These are phyloP conservation scores for Tachystola acroxantha DNA, from an alignment of 2,888 invertebrate genomes.

Conservation along the genomic window DNA sequence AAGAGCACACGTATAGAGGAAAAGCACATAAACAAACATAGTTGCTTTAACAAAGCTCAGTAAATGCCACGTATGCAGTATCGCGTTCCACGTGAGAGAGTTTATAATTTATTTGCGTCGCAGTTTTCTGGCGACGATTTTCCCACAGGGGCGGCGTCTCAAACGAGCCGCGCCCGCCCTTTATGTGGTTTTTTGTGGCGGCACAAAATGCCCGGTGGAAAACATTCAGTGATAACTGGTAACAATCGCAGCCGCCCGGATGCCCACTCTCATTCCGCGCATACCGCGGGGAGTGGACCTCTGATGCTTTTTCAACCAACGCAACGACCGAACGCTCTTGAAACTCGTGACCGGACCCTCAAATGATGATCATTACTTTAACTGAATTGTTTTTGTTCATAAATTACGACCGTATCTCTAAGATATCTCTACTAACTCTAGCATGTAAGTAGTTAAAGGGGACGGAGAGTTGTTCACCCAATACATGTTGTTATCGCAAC, in stretches of 20 bases:
- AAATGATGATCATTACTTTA: constrained; percentile 11
- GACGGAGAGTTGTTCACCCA: no score
- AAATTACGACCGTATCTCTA: not conserved
- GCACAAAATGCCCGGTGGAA: constrained; percentile 74
- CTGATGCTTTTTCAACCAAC: constrained; percentile 71
- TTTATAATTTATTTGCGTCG: constrained; percentile 75
- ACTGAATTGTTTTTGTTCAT: not conserved
- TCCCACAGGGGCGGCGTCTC: constrained; percentile 76
- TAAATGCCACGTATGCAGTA: constrained; percentile 48
- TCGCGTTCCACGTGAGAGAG: constrained; percentile 67
- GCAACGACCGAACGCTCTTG: constrained; percentile 42
- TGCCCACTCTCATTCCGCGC: constrained; percentile 72
- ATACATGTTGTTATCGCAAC: no score
- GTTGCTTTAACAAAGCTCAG: constrained; percentile 39
- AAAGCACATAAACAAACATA: constrained; percentile 1
- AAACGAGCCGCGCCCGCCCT: constrained; percentile 75
- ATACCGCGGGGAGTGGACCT: constrained; percentile 66
- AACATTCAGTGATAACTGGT: constrained; percentile 78
- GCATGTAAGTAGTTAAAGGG: no score
- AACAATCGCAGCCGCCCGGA: constrained; percentile 77
- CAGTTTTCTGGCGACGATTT: constrained; percentile 77
- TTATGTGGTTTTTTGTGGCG: constrained; percentile 75
- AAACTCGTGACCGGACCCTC: constrained; percentile 34
- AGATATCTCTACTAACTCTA: no score
- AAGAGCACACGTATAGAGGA: no score